Conservation (phyloP, 1,140 invertebrate species). For the Lucilia cuprina region DNA sequence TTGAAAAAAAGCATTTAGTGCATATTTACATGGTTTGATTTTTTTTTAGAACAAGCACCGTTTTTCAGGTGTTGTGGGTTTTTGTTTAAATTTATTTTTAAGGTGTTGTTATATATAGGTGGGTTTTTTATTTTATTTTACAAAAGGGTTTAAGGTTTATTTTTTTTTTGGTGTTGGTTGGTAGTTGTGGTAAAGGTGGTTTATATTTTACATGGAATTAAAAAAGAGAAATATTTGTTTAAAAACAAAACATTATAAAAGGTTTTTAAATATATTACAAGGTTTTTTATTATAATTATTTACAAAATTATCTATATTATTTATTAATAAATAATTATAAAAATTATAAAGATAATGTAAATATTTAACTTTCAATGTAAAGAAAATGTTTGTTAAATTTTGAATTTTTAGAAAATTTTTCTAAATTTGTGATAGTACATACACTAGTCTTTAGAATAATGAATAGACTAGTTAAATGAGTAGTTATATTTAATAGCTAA, state of each 20-base stretch:
- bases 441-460: too few species aligned
- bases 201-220: slow-evolving; percentile 33
- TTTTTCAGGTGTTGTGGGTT: slow-evolving; percentile 3
- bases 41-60: neutral
- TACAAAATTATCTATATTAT: neutral
- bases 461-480: too few species aligned
- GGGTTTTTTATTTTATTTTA: neutral
- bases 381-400: too few species aligned
- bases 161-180: neutral
- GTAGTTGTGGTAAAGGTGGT: neutral
- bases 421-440: too few species aligned
- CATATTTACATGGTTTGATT: slow-evolving; percentile 28
- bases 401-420: too few species aligned
- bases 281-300: neutral
- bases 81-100: neutral
- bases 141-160: slow-evolving; percentile 16
- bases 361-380: neutral
- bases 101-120: neutral
- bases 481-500: too few species aligned
- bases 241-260: neutral
- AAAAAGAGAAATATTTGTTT: slow-evolving; percentile 9
- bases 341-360: neutral
- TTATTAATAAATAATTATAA: neutral
- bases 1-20: slow-evolving; percentile 26
- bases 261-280: slow-evolving; percentile 1